Conservation (phyloP, 2,797 vertebrate species). For the Sciurus vulgaris region DNA sequence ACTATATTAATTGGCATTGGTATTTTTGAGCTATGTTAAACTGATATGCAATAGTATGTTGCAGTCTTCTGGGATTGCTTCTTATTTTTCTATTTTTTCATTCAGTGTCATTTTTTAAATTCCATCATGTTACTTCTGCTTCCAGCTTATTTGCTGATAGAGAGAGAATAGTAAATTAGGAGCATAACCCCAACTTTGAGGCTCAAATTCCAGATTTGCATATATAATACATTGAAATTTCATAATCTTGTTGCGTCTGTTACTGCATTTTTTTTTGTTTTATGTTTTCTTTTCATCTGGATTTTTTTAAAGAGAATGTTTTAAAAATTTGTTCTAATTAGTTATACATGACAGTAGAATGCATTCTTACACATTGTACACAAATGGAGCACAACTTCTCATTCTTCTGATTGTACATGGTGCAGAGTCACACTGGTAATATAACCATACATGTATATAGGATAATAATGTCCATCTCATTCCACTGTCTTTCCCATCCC, state of each 20-base stretch:
- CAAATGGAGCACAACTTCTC: no score
- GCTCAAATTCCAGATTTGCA: not conserved
- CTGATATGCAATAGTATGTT: not conserved
- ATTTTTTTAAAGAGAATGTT: no score
- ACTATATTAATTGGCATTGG: not conserved
- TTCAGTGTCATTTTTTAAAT: not conserved
- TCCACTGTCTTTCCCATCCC: no score
- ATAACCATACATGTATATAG: no score
- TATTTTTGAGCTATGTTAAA: slow-evolving; percentile 16
- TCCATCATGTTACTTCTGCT: not conserved
- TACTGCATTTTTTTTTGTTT: no score
- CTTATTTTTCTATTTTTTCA: not conserved
- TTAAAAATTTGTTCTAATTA: no score
- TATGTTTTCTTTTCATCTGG: no score
- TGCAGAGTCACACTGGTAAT: no score
- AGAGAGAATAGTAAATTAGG: not conserved
- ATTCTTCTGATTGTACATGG: no score
- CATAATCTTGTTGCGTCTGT: not conserved
- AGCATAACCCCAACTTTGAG: not conserved
- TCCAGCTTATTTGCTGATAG: not conserved
- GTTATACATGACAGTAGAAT: no score
- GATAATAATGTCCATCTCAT: no score
- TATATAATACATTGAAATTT: not conserved
- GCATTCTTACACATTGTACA: no score
- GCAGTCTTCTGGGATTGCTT: not conserved